Evolutionary conservation across 2,888 invertebrate species (phyloP), one percentile per base, ranked within the genome.

Genomic region (Melanostoma scalare): DNA sequence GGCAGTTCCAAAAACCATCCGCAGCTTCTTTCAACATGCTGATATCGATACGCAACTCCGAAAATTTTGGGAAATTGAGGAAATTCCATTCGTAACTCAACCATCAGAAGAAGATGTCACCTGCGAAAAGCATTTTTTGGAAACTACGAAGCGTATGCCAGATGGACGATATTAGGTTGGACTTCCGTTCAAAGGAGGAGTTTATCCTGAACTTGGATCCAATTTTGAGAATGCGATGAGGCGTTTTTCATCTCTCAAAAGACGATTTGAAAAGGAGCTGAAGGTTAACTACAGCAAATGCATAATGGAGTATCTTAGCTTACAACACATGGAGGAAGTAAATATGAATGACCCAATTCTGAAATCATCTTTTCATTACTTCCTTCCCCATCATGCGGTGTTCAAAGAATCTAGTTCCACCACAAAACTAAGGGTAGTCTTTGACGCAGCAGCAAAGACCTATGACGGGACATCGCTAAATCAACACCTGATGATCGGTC

Each of bases 341-440:
- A n/a, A 40, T 38, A 20, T 4, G 30, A 30, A 20, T 8, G 50
- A 63, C 30, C 4, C 4, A 4, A 30, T 20, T 30, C 48, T 63
- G 1, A 1, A 9, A n/a, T 38, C 63, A 4, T 38, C 38, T 20
- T 5, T 30, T 33, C 48, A 63, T 20, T 48, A 63, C 38, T 63
- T 48, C 5, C 20, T 50, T 9, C 63, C 50, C 0, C 63, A 63
- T 30, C 50, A 63, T 9, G 50, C 50, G 6, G 69, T 58, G 8
- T 10, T 69, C 31, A 65, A 69, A 10, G 58, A 69, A 6, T 31
- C 48, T 3, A 68, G 68, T 20, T 46, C 68, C 20, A 58, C 50
- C 6, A 9, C 52, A 9, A 3, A 52, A 30, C 20, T 20, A 20
- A 20, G 20, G 20, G 20, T 20, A 20, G 20, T 20, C 20, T 20